These are phyloP conservation scores for Champsocephalus esox DNA, from an alignment of 2,797 vertebrate genomes.

Conservation along the genomic window DNA sequence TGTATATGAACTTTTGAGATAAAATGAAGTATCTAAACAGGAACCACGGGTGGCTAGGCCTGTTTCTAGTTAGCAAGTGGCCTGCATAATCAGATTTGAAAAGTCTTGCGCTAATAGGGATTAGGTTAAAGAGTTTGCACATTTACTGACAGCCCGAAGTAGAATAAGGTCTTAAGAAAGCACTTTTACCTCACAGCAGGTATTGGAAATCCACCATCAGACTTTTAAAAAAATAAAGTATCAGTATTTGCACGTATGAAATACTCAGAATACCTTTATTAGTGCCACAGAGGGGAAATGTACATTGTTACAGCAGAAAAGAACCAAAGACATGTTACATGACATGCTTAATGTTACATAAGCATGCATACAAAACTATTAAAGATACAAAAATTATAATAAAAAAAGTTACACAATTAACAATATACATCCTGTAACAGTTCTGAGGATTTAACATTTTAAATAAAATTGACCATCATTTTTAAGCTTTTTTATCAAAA, in stretches of 20 bases:
- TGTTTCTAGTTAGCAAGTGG: conserved; percentile 79
- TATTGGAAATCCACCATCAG: conserved; percentile 39
- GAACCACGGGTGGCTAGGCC: conserved; percentile 66
- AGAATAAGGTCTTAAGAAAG: conserved; percentile 60
- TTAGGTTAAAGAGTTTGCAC: conserved; percentile 83
- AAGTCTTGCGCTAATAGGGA: conserved; percentile 87
- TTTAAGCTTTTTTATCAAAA: conserved; percentile 1
- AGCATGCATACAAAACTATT: no score
- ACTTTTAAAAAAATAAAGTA: conserved; percentile 21
- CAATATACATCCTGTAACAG: no score
- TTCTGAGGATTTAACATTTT: no score
- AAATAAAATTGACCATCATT: not conserved
- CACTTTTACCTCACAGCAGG: conserved; percentile 66
- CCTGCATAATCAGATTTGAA: conserved; percentile 89
- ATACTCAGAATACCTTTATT: not conserved
- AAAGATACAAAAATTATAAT: no score
- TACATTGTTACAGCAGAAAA: no score
- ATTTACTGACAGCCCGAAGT: conserved; percentile 68
- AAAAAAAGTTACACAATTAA: no score
- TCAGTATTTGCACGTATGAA: not conserved
- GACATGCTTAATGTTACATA: no score
- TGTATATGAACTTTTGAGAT: conserved; percentile 14
- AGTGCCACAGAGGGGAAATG: not conserved
- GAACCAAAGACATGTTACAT: no score
- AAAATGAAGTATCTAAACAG: conserved; percentile 25